These are phyloP conservation scores for Pasiphila rectangulata DNA, from an alignment of 2,888 invertebrate species.

Conservation along the genomic window DNA sequence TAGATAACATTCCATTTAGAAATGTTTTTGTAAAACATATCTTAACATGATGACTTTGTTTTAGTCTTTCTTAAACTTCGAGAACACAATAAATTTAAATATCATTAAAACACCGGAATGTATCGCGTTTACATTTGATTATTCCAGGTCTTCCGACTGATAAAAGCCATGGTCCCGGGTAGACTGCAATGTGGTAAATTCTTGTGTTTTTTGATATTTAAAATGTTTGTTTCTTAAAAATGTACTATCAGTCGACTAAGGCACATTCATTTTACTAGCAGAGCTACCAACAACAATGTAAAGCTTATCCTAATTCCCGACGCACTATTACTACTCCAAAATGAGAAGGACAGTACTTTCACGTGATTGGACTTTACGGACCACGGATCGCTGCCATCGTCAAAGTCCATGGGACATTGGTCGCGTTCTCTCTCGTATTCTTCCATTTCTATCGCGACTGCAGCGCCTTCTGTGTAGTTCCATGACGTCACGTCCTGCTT, in stretches of 20 bases:
- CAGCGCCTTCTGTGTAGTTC: constrained; percentile 95
- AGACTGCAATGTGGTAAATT: no score
- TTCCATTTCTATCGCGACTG: constrained; percentile 93
- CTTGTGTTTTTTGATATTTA: no score
- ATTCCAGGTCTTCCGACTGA: no score
- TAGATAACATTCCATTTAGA: no score
- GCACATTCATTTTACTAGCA: constrained; percentile 39
- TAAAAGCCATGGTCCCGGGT: no score
- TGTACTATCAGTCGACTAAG: constrained; percentile 32
- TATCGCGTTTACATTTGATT: no score
- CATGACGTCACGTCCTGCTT: constrained; percentile 94
- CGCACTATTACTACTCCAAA: constrained; percentile 58
- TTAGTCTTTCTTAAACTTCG: no score
- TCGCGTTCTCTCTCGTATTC: constrained; percentile 97
- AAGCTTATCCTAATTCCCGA: constrained; percentile 38
- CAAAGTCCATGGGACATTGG: constrained; percentile 98
- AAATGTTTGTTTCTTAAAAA: no score
- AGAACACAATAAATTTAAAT: no score
- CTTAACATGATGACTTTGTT: no score
- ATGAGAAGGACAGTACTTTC: constrained; percentile 83
- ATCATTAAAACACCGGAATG: no score
- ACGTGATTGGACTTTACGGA: constrained; percentile 85
- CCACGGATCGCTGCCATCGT: constrained; percentile 96
- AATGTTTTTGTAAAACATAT: no score
- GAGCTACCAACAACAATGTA: constrained; percentile 38